Percentiles rank a stretch among this genome's conserved stretches.
Conservation (phyloP, 2,797 vertebrate species). For the Danio jaintianensis region DNA sequence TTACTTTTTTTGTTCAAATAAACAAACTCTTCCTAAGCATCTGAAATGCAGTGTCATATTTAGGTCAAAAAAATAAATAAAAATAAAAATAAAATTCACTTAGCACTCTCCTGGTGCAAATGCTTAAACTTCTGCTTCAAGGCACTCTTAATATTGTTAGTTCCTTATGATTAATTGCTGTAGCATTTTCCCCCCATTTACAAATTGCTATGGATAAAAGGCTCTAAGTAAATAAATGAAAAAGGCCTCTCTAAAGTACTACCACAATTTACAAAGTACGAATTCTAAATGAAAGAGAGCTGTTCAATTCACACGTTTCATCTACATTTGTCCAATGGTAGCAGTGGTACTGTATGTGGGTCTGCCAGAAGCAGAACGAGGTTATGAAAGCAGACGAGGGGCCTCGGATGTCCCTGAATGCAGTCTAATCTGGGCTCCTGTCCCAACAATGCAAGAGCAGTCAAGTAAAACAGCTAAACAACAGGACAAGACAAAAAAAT, state of each 20-base stretch:
- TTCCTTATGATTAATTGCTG: constrained; percentile 11
- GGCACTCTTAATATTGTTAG: neutral
- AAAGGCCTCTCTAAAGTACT: neutral
- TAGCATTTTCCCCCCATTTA: neutral
- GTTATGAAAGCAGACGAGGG: constrained; percentile 12
- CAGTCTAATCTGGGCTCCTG: constrained; percentile 31
- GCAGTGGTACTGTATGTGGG: constrained; percentile 2
- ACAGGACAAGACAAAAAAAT: neutral
- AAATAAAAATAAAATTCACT: neutral
- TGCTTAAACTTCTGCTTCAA: neutral
- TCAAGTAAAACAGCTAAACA: constrained; percentile 1
- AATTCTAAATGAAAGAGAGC: neutral
- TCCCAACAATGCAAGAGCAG: constrained; percentile 11
- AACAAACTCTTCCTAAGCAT: neutral
- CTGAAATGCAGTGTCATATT: neutral
- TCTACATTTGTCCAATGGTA: constrained; percentile 42
- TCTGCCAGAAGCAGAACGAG: constrained; percentile 42
- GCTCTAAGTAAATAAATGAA: neutral
- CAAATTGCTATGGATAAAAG: neutral
- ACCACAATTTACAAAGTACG: neutral
- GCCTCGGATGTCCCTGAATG: constrained; percentile 5
- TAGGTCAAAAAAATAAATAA: too few species aligned
- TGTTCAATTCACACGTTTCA: constrained; percentile 21
- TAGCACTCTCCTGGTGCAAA: constrained; percentile 2
- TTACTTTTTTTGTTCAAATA: neutral